These are phyloP conservation scores for Channallabes apus DNA, from an alignment of 2,797 vertebrate genomes.

Conservation along the genomic window DNA sequence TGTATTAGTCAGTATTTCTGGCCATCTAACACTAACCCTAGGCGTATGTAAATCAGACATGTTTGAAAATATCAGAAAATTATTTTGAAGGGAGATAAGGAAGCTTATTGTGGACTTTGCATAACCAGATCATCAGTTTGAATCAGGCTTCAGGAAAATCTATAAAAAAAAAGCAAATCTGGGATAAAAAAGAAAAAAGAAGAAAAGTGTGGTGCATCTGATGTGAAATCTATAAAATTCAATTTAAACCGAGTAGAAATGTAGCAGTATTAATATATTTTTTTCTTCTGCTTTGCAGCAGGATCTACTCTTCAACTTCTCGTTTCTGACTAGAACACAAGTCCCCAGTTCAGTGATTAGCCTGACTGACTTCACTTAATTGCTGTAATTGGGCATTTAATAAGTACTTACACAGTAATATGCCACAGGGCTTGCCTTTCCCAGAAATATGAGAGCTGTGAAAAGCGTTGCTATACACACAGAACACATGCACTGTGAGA, in stretches of 20 bases:
- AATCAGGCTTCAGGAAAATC: not conserved
- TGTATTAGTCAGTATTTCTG: not conserved
- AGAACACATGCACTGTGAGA: conserved; percentile 4
- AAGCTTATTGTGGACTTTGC: not conserved
- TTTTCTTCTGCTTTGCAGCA: conserved; percentile 1
- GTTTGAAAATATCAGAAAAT: not conserved
- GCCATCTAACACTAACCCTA: not conserved
- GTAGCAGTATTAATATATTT: not conserved
- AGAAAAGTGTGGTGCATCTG: not conserved
- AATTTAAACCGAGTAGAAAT: not conserved
- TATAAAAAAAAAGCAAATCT: not conserved
- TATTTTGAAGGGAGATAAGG: not conserved
- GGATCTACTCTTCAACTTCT: conserved; percentile 23
- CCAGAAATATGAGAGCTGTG: conserved; percentile 29
- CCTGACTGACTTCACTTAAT: conserved; percentile 57
- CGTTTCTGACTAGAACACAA: conserved; percentile 30
- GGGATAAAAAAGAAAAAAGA: not conserved
- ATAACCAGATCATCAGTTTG: not conserved
- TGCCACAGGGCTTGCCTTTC: conserved; percentile 48
- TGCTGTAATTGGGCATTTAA: conserved; percentile 56
- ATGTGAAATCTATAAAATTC: not conserved
- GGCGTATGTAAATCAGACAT: not conserved
- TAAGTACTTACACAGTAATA: conserved; percentile 45
- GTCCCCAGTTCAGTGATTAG: conserved; percentile 40
- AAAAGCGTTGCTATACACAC: conserved; percentile 16